Conservation (phyloP, 1,140 invertebrate species). For the Rhizoglyphus robini region DNA sequence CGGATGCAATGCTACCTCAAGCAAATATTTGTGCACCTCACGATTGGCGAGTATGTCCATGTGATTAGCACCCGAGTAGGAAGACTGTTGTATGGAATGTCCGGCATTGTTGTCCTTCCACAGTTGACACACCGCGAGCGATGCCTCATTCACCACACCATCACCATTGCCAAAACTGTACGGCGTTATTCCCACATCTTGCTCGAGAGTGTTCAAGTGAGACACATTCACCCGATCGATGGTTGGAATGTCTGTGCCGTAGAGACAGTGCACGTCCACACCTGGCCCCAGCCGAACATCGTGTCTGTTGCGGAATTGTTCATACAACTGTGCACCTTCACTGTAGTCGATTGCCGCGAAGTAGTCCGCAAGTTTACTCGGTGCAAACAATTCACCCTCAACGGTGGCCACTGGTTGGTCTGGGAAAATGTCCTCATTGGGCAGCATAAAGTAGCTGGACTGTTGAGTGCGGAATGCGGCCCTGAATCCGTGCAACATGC, state of each 20-base stretch:
- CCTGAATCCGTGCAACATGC: conserved; percentile 56
- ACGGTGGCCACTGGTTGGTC: conserved; percentile 57
- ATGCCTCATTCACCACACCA: conserved; percentile 81
- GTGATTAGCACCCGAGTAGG: too few relatives aligned
- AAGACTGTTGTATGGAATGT: too few relatives aligned
- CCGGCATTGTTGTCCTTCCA: conserved; percentile 50
- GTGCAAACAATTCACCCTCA: conserved; percentile 74
- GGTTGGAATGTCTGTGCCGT: conserved; percentile 53
- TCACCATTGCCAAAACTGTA: conserved; percentile 64
- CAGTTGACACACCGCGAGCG: conserved; percentile 57
- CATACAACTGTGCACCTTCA: conserved; percentile 75
- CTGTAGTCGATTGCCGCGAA: conserved; percentile 64
- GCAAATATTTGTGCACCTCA: too few relatives aligned
- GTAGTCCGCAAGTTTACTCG: conserved; percentile 64
- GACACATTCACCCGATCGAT: conserved; percentile 58
- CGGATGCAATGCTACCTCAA: too few relatives aligned
- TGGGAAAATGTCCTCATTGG: conserved; percentile 71
- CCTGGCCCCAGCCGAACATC: conserved; percentile 60
- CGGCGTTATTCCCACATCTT: conserved; percentile 53
- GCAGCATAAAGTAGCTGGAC: conserved; percentile 80
- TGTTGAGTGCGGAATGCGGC: conserved; percentile 85
- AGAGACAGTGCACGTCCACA: conserved; percentile 75
- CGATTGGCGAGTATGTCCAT: too few relatives aligned
- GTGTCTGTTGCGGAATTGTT: conserved; percentile 59
- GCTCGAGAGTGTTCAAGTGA: conserved; percentile 46